Evolutionary conservation across 2,888 invertebrate genomes (phyloP), one percentile per base, ranked within the genome.

Genomic region (Hypena proboscidalis): DNA sequence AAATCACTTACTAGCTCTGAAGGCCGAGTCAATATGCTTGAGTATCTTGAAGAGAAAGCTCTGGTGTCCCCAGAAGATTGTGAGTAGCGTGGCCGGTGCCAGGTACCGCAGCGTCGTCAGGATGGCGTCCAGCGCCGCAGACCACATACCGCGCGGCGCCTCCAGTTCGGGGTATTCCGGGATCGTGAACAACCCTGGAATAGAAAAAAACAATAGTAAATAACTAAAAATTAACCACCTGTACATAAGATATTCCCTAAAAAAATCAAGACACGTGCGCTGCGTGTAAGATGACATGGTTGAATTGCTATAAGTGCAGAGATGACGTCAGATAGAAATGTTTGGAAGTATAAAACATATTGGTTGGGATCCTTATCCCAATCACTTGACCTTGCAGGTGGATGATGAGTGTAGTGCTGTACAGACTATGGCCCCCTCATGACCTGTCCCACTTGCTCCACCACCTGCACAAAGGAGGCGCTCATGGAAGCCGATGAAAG

Each of bases 81-180:
- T 90, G 29, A 93, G 80, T 17, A 93, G 77, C 4, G 92, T 92
- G 25, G 92, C 85, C 51, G 93, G 93, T 53, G 93, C 86, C 51
- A 93, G 77, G 70, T 92, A 85, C 66, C 92, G 91, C 55, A 93
- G 80, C 58, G 92, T 90, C 48, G 92, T 90, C 61, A 90, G 58
- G 48, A 91, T 76, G 32, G 81, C 81, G 61, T 87, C 82, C 37
- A 90, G 65, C 43, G 86, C 87, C 49, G 84, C 71, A 50, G 90
- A 84, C 91, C 89, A 91, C 91, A 91, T 91, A 74, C 90, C 90
- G 70, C 73, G 83, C 63, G 72, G 67, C 53, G 61, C 61, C 75
- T 86, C 88, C 66, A 74, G 66, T 63, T 90, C 90, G 4, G 90
- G 90, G 58, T 83, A 85, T 67, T 90, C 90, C 35, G 90, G 90